Evolutionary conservation across 2,888 invertebrate genomes (phyloP), one percentile per base, ranked within the genome.

Genomic region (Platycheirus albimanus): DNA sequence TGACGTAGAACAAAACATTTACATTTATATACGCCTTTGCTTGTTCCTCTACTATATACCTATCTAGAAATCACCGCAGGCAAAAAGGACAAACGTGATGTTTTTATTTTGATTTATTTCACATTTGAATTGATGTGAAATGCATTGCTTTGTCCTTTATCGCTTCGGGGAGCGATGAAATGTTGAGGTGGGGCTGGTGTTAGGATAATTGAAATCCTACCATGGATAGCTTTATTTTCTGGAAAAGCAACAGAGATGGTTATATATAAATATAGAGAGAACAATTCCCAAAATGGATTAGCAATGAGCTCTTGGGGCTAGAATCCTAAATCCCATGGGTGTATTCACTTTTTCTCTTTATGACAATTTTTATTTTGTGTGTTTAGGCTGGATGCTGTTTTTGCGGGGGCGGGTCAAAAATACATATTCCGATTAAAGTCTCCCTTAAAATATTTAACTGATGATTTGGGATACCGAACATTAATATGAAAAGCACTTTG

Each of bases 41-140:
- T n/a, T n/a, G n/a, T n/a, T n/a, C n/a, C n/a, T n/a, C n/a, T n/a
- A n/a, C n/a, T n/a, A n/a, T n/a, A n/a, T n/a, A n/a, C n/a, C n/a
- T n/a, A 83, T 33, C 7, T 8, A 2, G 64, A 78, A 83, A 83
- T 83, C 83, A 83, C 83, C 83, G 72, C 77, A 67, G 78, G 77
- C 81, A 6, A 77, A 66, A 56, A 56, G 71, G 77, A 67, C 77
- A 77, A 78, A 83, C 72, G 77, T 83, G 72, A 64, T 69, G 72
- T 83, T 83, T 83, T 83, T 83, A 74, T 83, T 77, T 83, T 74
- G 78, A 83, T 78, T 83, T 83, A 78, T 78, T 63, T 69, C 69
- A 43, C 78, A 77, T 54, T 78, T 74, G 58, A 58, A 45, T 43
- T 61, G 61, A 28, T 67, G 71, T 45, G 51, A 54, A 47, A 38